Conservation (phyloP, 2,113 vertebrate species). For the Nerophis ophidion region DNA sequence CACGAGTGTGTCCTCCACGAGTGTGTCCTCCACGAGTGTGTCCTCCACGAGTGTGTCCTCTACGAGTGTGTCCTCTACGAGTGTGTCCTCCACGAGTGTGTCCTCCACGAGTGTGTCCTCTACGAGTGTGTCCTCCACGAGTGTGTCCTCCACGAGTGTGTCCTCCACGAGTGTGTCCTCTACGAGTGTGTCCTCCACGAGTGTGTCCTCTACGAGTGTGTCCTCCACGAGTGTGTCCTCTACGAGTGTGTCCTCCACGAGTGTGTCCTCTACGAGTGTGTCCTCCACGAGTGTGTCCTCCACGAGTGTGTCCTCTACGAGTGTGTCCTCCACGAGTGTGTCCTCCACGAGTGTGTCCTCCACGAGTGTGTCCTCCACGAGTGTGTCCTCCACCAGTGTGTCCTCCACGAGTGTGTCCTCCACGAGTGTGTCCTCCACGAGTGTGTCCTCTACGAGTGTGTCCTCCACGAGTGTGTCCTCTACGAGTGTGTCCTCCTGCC, state of each 20-base stretch:
- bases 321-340: constrained; percentile 5
- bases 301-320: constrained; percentile 11
- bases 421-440: constrained; percentile 12
- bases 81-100: constrained; percentile 5
- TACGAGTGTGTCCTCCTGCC: constrained; percentile 1
- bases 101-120: constrained; percentile 17
- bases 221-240: constrained; percentile 17
- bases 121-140: constrained; percentile 11
- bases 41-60: constrained; percentile 17
- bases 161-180: constrained; percentile 17
- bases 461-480: constrained; percentile 17
- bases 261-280: constrained; percentile 4
- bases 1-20: constrained; percentile 12
- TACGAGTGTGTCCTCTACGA: constrained; percentile 11
- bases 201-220: constrained; percentile 4
- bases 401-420: constrained; percentile 17
- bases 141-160: constrained; percentile 5
- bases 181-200: constrained; percentile 11
- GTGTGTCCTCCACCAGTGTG: no score
- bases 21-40: constrained; percentile 5
- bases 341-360: constrained; percentile 17
- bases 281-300: constrained; percentile 17
- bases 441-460: constrained; percentile 4
- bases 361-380: constrained; percentile 12
- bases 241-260: constrained; percentile 11